Conservation (phyloP, 2,113 vertebrate genomes). For the Nothobranchius kuhntae region DNA sequence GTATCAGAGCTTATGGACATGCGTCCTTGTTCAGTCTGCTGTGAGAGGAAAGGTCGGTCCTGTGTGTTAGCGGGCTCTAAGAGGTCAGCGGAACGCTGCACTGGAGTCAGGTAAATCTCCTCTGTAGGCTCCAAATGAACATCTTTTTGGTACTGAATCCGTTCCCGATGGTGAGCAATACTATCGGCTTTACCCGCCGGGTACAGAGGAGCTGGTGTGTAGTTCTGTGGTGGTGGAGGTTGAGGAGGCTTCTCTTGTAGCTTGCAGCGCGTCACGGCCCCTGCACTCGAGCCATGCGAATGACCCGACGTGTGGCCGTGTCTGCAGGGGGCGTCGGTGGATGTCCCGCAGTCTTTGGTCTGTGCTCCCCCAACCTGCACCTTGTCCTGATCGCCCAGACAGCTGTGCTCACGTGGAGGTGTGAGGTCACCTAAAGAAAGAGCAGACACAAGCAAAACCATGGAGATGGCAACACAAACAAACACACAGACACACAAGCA, state of each 20-base stretch:
- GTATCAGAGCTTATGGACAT: conserved; percentile 94
- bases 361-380: conserved; percentile 79
- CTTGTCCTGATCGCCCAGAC: conserved; percentile 94
- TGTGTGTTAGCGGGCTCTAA: conserved; percentile 68
- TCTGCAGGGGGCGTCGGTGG: conserved; percentile 88
- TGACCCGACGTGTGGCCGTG: conserved; percentile 83
- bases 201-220: conserved; percentile 71
- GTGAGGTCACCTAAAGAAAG: conserved; percentile 86
- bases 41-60: conserved; percentile 84
- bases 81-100: conserved; percentile 86
- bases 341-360: conserved; percentile 95
- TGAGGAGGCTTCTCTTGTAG: conserved; percentile 72
- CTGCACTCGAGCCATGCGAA: conserved; percentile 59
- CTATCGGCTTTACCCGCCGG: conserved; percentile 74
- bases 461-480: conserved; percentile 18
- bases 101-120: conserved; percentile 95
- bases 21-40: conserved; percentile 85
- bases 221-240: conserved; percentile 70
- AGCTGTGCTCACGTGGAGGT: conserved; percentile 89
- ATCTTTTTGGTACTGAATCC: conserved; percentile 89
- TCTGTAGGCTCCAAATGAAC: conserved; percentile 92
- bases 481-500: conserved; percentile 22
- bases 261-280: conserved; percentile 55
- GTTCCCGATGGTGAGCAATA: conserved; percentile 82
- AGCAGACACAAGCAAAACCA: conserved; percentile 4